Evolutionary conservation across 2,888 invertebrate species (phyloP).

Genomic region (Microplitis deprimator): DNA sequence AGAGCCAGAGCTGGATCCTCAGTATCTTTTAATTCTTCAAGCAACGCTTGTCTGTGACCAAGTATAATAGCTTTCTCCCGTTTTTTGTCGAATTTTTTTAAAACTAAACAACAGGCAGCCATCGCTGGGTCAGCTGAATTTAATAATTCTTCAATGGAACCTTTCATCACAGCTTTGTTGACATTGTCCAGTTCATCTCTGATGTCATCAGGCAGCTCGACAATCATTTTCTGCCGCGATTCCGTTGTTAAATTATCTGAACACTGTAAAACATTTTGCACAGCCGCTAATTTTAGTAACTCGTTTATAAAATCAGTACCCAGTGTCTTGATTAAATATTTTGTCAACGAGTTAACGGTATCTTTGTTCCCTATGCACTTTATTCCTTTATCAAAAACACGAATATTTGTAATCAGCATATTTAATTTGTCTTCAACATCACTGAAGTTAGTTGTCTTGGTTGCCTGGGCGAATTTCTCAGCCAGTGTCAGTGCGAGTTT

Average conservation of each 20-base stretch:
- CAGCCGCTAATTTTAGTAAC: slow-evolving; percentile 84
- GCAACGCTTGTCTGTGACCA: slow-evolving; percentile 85
- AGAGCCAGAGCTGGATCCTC: slow-evolving; percentile 85
- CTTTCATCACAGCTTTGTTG: slow-evolving; percentile 80
- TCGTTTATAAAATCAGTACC: slow-evolving; percentile 87
- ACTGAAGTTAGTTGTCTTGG: slow-evolving; percentile 67
- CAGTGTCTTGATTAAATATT: slow-evolving; percentile 88
- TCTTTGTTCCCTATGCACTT: slow-evolving; percentile 75
- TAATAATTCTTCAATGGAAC: slow-evolving; percentile 85
- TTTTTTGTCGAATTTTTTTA: slow-evolving; percentile 92
- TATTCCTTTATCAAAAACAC: slow-evolving; percentile 86
- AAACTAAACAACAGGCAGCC: slow-evolving; percentile 81
- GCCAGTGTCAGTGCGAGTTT: slow-evolving; percentile 79
- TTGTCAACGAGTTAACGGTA: slow-evolving; percentile 80
- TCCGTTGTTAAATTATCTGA: slow-evolving; percentile 77
- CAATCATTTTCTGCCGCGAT: slow-evolving; percentile 79
- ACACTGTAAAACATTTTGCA: slow-evolving; percentile 75
- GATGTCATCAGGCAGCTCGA: slow-evolving; percentile 79
- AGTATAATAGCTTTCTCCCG: slow-evolving; percentile 84
- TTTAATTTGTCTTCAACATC: slow-evolving; percentile 84
- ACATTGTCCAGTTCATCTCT: slow-evolving; percentile 78
- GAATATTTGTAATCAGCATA: slow-evolving; percentile 81
- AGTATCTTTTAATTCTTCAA: slow-evolving; percentile 83
- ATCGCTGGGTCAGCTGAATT: slow-evolving; percentile 82
- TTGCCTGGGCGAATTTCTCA: slow-evolving; percentile 82